These are phyloP conservation scores for Agrypnus murinus DNA, from an alignment of 2,888 invertebrate species.

Conservation along the genomic window DNA sequence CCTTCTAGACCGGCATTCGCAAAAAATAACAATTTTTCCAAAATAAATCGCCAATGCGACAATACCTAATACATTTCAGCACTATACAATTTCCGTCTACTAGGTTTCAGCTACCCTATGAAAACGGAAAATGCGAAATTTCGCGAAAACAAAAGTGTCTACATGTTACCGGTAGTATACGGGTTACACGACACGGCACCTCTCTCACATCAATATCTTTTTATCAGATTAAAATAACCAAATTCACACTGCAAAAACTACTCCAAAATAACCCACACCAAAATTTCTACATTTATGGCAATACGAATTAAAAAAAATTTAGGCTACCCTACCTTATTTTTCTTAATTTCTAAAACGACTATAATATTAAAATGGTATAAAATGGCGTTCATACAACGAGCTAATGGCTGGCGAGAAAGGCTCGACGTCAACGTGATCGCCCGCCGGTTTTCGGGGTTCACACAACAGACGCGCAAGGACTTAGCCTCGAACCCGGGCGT, in stretches of 20 bases:
- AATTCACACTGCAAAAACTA: neutral
- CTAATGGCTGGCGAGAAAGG: slow-evolving; percentile 57
- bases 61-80: too few relatives aligned
- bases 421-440: slow-evolving; percentile 75
- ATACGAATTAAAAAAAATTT: slow-evolving; percentile 37
- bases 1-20: slow-evolving; percentile 7
- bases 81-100: neutral
- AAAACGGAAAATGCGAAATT: neutral
- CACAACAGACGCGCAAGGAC: slow-evolving; percentile 86
- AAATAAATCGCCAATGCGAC: neutral
- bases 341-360: slow-evolving; percentile 56
- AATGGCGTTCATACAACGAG: slow-evolving; percentile 66
- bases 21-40: slow-evolving; percentile 15
- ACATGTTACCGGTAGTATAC: slow-evolving; percentile 17
- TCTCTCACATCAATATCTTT: too few relatives aligned
- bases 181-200: too few relatives aligned
- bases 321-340: slow-evolving; percentile 53
- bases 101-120: neutral
- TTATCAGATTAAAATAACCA: neutral
- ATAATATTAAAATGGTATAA: slow-evolving; percentile 64
- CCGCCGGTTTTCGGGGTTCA: slow-evolving; percentile 81
- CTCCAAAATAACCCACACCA: slow-evolving; percentile 11
- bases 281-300: slow-evolving; percentile 24
- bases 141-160: neutral
- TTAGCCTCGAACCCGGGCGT: slow-evolving; percentile 66